Percentiles rank a stretch among this genome's conserved stretches.
phyloP scores from a whole-genome alignment of 2,113 vertebrate species.

The Physeter macrocephalus region DNA sequence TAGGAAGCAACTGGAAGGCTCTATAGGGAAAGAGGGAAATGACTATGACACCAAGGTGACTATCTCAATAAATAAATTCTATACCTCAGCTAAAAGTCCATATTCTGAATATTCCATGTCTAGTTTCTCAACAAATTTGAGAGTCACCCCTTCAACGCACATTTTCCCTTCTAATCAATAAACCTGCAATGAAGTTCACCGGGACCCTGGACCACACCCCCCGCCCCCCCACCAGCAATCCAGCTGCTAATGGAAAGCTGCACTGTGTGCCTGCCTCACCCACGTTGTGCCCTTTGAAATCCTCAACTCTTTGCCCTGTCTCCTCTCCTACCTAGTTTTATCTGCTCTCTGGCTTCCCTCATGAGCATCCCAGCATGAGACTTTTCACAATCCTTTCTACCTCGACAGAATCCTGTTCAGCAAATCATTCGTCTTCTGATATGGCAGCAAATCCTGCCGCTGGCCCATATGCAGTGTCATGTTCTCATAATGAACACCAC shows the following conservation, averaged over 20 bases:
- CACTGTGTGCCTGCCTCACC: not conserved
- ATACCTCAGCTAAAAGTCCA: not conserved
- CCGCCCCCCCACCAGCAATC: not conserved
- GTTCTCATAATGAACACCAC: conserved; percentile 13
- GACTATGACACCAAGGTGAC: not conserved
- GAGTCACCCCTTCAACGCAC: not conserved
- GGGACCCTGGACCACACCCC: too few relatives aligned
- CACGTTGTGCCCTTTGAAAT: not conserved
- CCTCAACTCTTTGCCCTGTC: not conserved
- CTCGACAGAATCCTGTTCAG: not conserved
- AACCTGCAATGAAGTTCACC: not conserved
- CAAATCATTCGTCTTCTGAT: conserved; percentile 38
- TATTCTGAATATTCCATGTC: not conserved
- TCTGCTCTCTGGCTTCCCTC: not conserved
- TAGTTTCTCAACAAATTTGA: not conserved
- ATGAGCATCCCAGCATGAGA: not conserved
- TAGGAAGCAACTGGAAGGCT: not conserved
- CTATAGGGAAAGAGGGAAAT: not conserved
- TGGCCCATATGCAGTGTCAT: not conserved
- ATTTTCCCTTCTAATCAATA: not conserved
- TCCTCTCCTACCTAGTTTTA: not conserved
- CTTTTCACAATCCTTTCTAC: not conserved
- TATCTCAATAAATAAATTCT: not conserved
- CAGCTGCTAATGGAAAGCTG: not conserved
- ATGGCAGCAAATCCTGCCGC: not conserved